phyloP scores from a whole-genome alignment of 2,113 vertebrate species.

The Tautogolabrus adspersus region DNA sequence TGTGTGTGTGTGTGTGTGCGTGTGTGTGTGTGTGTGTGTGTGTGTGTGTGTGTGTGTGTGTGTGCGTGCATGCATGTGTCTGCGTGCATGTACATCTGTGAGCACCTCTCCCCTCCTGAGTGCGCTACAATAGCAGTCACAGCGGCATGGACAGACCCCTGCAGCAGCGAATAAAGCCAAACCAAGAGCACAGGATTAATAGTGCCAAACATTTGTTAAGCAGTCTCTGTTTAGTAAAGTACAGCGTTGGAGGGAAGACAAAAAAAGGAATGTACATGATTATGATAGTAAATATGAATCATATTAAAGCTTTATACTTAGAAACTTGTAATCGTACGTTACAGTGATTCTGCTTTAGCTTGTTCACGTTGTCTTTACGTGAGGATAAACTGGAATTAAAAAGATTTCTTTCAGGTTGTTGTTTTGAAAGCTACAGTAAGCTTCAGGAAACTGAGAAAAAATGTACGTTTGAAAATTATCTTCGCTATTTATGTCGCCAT shows the following conservation, averaged over 20 bases:
- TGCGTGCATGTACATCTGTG: conserved; percentile 39
- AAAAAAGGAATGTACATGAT: conserved; percentile 31
- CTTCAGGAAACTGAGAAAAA: too few relatives aligned
- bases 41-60: not conserved
- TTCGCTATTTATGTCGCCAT: too few relatives aligned
- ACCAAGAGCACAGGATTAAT: conserved; percentile 75
- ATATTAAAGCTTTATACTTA: not conserved
- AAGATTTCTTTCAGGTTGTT: conserved; percentile 8
- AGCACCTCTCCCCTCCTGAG: conserved; percentile 67
- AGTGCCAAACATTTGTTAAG: conserved; percentile 78
- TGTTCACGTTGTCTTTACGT: not conserved
- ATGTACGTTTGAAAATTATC: too few relatives aligned
- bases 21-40: conserved; percentile 24
- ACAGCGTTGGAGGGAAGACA: conserved; percentile 29
- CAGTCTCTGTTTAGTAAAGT: conserved; percentile 58
- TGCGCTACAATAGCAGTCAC: conserved; percentile 74
- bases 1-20: conserved; percentile 6
- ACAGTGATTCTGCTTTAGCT: not conserved
- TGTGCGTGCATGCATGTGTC: conserved; percentile 27
- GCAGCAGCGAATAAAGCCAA: conserved; percentile 72
- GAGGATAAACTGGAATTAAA: not conserved
- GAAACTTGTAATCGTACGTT: too few relatives aligned
- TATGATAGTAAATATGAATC: conserved; percentile 8
- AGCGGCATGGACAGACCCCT: conserved; percentile 74
- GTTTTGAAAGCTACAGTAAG: too few relatives aligned